Percentiles rank a stretch among this genome's conserved stretches.
Conservation (phyloP, 2,113 vertebrate genomes). For the Irena cyanogastra region DNA sequence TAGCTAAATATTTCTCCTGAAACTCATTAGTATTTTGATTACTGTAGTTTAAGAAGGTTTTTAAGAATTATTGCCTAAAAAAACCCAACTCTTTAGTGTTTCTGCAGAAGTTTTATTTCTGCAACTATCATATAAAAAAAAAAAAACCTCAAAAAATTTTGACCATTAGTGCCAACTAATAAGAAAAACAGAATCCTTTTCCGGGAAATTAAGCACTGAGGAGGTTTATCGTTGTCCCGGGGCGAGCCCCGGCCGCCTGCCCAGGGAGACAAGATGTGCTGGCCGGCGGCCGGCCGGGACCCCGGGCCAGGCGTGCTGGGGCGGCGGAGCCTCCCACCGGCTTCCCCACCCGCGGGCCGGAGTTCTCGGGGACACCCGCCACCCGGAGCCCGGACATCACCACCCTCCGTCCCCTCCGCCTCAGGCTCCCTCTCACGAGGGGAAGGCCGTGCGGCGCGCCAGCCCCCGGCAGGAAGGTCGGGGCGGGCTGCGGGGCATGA, state of each 20-base stretch:
- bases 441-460: background rate
- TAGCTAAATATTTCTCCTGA: background rate
- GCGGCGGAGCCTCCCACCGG: background rate
- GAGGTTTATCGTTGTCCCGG: background rate
- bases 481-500: background rate
- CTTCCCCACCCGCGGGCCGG: background rate
- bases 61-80: background rate
- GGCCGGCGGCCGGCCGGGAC: background rate
- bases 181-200: slow-evolving; percentile 20
- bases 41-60: background rate
- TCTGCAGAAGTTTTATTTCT: background rate
- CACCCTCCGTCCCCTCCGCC: background rate
- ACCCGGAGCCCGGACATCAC: background rate
- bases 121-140: background rate
- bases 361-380: background rate
- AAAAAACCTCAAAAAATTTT: background rate
- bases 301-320: background rate
- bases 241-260: background rate
- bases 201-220: slow-evolving; percentile 2
- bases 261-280: background rate
- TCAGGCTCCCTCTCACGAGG: background rate
- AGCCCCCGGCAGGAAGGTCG: background rate
- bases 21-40: background rate
- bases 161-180: background rate
- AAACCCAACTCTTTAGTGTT: background rate